Evolutionary conservation across 2,797 vertebrate genomes (phyloP), one percentile per base, ranked within the genome.

Genomic region (Urophycis tenuis): DNA sequence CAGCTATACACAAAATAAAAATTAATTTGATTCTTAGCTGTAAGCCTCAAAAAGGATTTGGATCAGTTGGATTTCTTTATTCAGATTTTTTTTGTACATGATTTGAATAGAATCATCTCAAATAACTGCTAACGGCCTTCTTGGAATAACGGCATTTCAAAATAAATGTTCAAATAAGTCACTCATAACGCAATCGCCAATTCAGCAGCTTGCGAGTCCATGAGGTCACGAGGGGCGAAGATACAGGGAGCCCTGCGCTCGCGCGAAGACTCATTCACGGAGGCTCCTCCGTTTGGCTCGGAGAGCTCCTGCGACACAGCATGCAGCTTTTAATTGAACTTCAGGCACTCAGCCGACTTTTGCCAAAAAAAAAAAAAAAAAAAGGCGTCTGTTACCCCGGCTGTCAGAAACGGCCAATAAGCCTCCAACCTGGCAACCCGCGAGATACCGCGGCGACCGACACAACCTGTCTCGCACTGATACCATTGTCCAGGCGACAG

Each of bases 311-410:
- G 74, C 85, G 41, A 84, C 89, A 85, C 87, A 86, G 88, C 77
- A 80, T 79, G 86, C 71, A 31, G 76, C 80, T 84, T 88, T 86
- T 88, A 90, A 92, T 90, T 92, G 89, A 91, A 90, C 90, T 89
- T 88, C 64, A 80, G 91, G 91, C 87, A 79, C 15, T 6, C 0
- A 2, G 85, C 90, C 91, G 82, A 11, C 75, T 83, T 87, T 83
- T 33, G 71, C 82, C 64, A 76, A 70, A 87, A 86, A 45, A 19
- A 45, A 89, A 83, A 30, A 76, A 70, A 87, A 86, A 45, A 19
- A 45, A 89, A 83, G 32, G 89, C 85, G 36, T 89, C 89, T 89
- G 89, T 83, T 88, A 77, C 80, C 86, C 88, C 84, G 82, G 87
- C 87, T 90, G 90, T 91, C 85, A 81, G 75, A 88, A 89, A 91